Evolutionary conservation across 35 echinoderm and acorn worm species (phyloP).

Genomic region (Patiria miniata): DNA sequence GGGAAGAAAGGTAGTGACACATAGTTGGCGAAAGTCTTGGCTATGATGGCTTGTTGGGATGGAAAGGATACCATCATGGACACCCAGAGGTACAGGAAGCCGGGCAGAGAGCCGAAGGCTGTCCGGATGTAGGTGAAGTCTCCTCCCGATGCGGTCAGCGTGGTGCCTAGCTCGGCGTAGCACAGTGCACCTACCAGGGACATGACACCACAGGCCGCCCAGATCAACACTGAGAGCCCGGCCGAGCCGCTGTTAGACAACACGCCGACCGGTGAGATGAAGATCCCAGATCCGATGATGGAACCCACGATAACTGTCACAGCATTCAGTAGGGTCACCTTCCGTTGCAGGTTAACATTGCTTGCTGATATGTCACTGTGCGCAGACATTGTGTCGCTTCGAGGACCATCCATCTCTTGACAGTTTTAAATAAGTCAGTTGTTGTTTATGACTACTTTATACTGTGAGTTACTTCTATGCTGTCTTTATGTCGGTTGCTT

Average conservation of each 20-base stretch:
- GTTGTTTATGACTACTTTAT: neutral
- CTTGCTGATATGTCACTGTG: neutral
- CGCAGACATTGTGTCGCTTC: neutral
- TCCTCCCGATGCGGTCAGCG: constrained; percentile 68
- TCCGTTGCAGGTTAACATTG: constrained; percentile 35
- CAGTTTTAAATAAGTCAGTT: neutral
- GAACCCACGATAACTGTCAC: constrained; percentile 57
- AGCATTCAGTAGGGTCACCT: constrained; percentile 59
- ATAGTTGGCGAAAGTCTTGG: constrained; percentile 53
- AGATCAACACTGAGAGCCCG: constrained; percentile 61
- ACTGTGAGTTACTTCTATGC: neutral
- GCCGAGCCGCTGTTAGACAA: constrained; percentile 61
- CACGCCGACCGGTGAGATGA: constrained; percentile 77
- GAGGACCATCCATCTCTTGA: neutral
- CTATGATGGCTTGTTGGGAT: constrained; percentile 36
- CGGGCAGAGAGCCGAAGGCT: constrained; percentile 42
- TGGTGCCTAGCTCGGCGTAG: constrained; percentile 78
- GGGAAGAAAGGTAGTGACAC: constrained; percentile 38
- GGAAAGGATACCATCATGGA: constrained; percentile 43
- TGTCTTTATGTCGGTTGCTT: neutral
- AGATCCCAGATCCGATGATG: constrained; percentile 89
- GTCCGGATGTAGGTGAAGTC: constrained; percentile 78
- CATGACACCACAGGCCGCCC: constrained; percentile 66
- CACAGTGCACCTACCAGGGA: constrained; percentile 66
- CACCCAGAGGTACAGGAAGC: constrained; percentile 71